Base-by-base conservation (phyloP, 2,888 invertebrate genomes). In the Dasysyrphus tricinctus region DNA sequence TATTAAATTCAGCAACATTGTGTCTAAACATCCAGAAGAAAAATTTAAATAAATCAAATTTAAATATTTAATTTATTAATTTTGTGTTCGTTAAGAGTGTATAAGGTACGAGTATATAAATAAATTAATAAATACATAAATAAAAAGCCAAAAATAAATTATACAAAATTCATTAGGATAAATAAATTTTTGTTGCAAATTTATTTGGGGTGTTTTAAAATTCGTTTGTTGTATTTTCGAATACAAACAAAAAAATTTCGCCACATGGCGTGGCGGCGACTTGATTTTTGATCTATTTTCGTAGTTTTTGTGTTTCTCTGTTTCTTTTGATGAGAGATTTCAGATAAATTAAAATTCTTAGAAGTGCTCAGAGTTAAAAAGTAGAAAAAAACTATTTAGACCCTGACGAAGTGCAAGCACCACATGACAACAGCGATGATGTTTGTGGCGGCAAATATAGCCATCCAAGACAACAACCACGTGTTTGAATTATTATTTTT, bases 401-500 rank as follows among this genome's bases (percentile, higher is more conserved):
- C 67, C 24, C 51, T 59, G 74, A 59, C 29, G 29, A 51, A 65
- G 8, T 80, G 65, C 61, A 67, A 54, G 34, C 34, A 65, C 37
- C 34, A 70, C 61, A 39, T 77, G 56, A 47, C 67, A 78, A 74
- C 70, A 56, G 56, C 54, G 63, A 32, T 34, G 63, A 32, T 34
- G 42, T 59, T 37, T 63, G 70, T 63, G 63, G 32, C 51, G 44
- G 57, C 70, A 65, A 75, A 51, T 24, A 44, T 24, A 44, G 37
- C 42, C 19, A 69, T 51, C 56, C 47, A 69, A 69, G 74, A 63
- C 65, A 16, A 54, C 69, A 56, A 74, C 85, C 85, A 85, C 85
- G 85, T 85, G 85, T 77, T 76, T 67, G 76, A 73, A 69, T 24
- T 72, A 77, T 70, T 73, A 69, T 77, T 65, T 37, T 83, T 70